These are phyloP conservation scores for Nyctibius bracteatus DNA, from an alignment of 2,113 vertebrate genomes.

Conservation along the genomic window DNA sequence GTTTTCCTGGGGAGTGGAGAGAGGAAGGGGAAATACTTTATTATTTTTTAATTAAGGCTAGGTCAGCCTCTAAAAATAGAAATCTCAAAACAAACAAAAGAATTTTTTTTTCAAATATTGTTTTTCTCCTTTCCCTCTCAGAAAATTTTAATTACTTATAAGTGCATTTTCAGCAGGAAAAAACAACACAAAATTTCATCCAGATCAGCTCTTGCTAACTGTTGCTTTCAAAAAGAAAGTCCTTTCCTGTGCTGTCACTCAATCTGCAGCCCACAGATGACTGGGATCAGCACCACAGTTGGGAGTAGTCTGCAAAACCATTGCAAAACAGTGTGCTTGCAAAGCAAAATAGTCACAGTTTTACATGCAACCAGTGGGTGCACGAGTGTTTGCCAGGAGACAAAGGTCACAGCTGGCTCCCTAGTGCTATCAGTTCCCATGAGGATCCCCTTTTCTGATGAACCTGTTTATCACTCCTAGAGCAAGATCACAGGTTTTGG, in stretches of 20 bases:
- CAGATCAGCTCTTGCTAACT: neutral
- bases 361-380: neutral
- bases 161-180: neutral
- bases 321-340: neutral
- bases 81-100: neutral
- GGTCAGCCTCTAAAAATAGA: slow-evolving; percentile 22
- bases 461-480: neutral
- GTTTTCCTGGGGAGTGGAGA: slow-evolving; percentile 17
- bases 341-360: neutral
- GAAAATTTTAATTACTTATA: neutral
- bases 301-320: neutral
- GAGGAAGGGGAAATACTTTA: slow-evolving; percentile 23
- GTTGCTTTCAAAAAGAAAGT: neutral
- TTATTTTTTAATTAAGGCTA: slow-evolving; percentile 37
- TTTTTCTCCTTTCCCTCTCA: neutral
- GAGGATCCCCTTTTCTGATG: neutral
- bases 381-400: neutral
- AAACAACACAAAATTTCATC: neutral
- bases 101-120: neutral
- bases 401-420: neutral
- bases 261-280: neutral
- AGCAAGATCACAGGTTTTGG: neutral
- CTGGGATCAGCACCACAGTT: neutral
- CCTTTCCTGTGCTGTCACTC: neutral
- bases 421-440: neutral